phyloP scores from a whole-genome alignment of 2,888 invertebrate genomes.

The Macrostomum cliftonense region DNA sequence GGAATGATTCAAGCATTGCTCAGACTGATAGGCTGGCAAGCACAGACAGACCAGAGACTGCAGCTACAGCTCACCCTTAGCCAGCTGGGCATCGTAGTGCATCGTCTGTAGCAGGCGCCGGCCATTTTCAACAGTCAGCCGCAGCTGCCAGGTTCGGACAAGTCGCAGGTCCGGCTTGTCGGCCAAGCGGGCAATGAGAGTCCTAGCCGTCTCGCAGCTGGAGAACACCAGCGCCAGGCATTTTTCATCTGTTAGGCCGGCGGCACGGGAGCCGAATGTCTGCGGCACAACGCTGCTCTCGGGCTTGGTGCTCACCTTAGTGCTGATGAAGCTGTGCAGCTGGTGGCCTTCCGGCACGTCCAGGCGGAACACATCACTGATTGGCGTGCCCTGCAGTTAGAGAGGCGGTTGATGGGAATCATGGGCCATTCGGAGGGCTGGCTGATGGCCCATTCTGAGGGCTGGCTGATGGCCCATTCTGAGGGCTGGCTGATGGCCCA shows the following conservation, averaged over 20 bases:
- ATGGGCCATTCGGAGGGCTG: no score
- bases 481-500: no score
- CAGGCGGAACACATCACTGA: not conserved
- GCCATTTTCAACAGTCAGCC: slow-evolving; percentile 28
- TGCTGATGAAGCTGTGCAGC: slow-evolving; percentile 15
- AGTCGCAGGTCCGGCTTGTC: slow-evolving; percentile 24
- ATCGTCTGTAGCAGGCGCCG: slow-evolving; percentile 30
- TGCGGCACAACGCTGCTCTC: slow-evolving; percentile 29
- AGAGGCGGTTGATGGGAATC: not conserved
- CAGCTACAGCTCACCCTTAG: not conserved
- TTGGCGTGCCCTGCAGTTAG: not conserved
- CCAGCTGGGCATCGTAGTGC: not conserved
- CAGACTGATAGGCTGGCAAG: no score
- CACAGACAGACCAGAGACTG: no score
- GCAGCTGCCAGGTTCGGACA: slow-evolving; percentile 35
- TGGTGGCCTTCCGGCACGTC: no score
- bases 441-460: no score
- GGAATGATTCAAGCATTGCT: slow-evolving; percentile 5
- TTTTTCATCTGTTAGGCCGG: not conserved
- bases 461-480: no score
- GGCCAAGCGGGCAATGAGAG: no score
- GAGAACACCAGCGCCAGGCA: not conserved
- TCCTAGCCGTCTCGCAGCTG: not conserved
- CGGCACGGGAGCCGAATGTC: slow-evolving; percentile 20
- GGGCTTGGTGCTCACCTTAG: slow-evolving; percentile 25